Conservation (phyloP, 2,888 invertebrate genomes). For the Tricholauxania praeusta region DNA sequence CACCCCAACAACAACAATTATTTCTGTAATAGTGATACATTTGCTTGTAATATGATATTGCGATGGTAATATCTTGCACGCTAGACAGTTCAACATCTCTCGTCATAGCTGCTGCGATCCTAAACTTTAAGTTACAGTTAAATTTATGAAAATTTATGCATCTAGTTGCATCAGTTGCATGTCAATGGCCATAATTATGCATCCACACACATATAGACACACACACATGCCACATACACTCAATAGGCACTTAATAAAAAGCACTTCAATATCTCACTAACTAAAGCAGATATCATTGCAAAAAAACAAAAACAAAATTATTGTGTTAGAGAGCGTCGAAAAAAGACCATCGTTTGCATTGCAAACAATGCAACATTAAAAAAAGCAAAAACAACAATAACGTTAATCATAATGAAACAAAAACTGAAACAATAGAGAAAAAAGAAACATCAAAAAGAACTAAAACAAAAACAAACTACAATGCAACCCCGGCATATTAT, state of each 20-base stretch:
- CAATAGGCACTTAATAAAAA: no score
- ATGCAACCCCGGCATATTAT: no score
- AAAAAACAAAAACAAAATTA: no score
- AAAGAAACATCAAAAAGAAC: background rate
- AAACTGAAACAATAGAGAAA: background rate
- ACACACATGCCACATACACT: background rate
- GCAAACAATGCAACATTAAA: slow-evolving; percentile 7
- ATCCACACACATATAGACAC: background rate
- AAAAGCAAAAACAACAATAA: slow-evolving; percentile 1
- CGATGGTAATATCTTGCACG: background rate
- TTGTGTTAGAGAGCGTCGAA: background rate
- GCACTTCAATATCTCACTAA: no score
- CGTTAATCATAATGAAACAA: background rate
- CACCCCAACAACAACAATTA: background rate
- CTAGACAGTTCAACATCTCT: background rate
- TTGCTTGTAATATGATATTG: background rate
- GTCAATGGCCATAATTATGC: slow-evolving; percentile 6
- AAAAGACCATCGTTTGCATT: background rate
- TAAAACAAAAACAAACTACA: background rate
- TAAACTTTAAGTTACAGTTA: background rate
- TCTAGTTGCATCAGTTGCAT: slow-evolving; percentile 15
- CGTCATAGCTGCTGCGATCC: background rate
- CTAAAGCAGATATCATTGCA: no score
- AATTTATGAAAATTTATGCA: slow-evolving; percentile 6
- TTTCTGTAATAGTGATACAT: background rate